Percentiles rank a stretch among this genome's conserved stretches.
These are phyloP conservation scores for Protonibea diacanthus DNA, from an alignment of 2,797 vertebrate genomes.

Conservation along the genomic window DNA sequence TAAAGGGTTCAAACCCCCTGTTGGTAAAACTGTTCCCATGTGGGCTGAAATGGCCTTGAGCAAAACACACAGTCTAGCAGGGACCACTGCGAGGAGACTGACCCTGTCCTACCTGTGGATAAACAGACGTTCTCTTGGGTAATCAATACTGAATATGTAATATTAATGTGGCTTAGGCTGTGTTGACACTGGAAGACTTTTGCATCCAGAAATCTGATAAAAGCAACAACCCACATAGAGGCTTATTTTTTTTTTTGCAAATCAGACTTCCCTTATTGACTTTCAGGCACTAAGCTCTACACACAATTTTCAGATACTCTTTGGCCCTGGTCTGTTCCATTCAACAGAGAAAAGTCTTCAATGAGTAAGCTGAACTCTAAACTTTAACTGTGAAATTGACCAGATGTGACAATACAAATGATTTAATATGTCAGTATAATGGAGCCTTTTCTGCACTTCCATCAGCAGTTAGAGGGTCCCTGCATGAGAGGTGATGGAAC, in stretches of 20 bases:
- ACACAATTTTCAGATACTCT: slow-evolving; percentile 23
- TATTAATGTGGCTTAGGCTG: slow-evolving; percentile 6
- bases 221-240: slow-evolving; percentile 21
- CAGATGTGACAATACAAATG: slow-evolving; percentile 70
- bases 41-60: slow-evolving; percentile 15
- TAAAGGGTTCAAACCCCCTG: neutral
- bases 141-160: slow-evolving; percentile 28
- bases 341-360: slow-evolving; percentile 32
- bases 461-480: slow-evolving; percentile 68
- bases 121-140: neutral
- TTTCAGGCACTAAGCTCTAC: slow-evolving; percentile 11
- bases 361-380: slow-evolving; percentile 57
- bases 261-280: slow-evolving; percentile 21
- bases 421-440: slow-evolving; percentile 73
- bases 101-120: slow-evolving; percentile 7
- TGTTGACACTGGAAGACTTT: slow-evolving; percentile 7
- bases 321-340: neutral
- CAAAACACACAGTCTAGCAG: neutral
- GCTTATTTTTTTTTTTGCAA: neutral
- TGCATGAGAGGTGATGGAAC: slow-evolving; percentile 77
- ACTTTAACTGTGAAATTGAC: slow-evolving; percentile 67
- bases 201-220: slow-evolving; percentile 23
- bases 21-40: neutral
- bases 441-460: slow-evolving; percentile 63
- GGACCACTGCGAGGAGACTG: neutral